Evolutionary conservation across 1,140 invertebrate genomes (phyloP), one percentile per base, ranked within the genome.

Genomic region (Lepidotrigona ventralis): DNA sequence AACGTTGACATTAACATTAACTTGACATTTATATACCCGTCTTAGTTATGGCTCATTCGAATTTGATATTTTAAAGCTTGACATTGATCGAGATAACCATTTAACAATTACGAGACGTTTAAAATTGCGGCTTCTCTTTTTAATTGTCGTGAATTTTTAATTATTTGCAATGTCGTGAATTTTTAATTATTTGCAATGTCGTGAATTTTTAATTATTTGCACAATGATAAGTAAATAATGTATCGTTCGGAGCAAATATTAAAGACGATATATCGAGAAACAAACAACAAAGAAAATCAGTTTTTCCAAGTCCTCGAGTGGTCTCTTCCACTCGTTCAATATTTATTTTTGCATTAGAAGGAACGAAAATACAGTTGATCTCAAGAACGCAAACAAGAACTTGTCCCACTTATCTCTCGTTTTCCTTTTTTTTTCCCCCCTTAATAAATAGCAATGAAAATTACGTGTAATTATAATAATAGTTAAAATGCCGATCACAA

Each of bases 1-100:
- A 12, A 46, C 2, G 19, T 60, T 39, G 29, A n/a, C 54, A 19
- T 33, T 60, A 60, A 63, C 23, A n/a, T n/a, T 75, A 46, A 46
- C 2, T 39, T 60, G 73, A 75, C 73, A 75, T 75, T 75, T 75
- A n/a, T 23, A 17, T 39, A 29, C 19, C 73, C 29, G n/a, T n/a
- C 12, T 74, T 56, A 33, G 33, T 12, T 29, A 17, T 21, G 17
- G n/a, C 70, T 26, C 46, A 29, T 14, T 23, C n/a, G 14, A 3
- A 12, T 23, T 19, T n/a, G 23, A 12, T 39, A 39, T 75, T 63
- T 11, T 17, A 26, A 51, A 46, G 73, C 46, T 46, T 11, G 46
- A 29, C 73, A 63, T 76, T 76, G 73, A 58, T 46, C 73, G 26
- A 73, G 51, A 54, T 1, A 8, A 26, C 11, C 3, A 12, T 21